Conservation (phyloP, 92 coral and sea anemone genomes). For the Zoanthus sociatus region DNA sequence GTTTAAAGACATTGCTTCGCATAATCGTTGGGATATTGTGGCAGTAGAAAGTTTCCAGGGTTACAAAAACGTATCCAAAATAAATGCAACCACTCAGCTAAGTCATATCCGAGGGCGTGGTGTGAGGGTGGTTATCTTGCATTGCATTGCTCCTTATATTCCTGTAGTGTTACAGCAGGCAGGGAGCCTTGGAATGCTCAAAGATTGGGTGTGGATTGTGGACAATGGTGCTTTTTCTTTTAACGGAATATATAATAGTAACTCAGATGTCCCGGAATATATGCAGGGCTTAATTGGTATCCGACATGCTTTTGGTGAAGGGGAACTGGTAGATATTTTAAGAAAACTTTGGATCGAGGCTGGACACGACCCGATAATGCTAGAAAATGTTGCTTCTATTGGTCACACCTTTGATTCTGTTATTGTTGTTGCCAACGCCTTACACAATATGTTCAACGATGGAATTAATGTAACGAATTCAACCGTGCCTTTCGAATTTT, state of each 20-base stretch:
- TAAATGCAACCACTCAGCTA: conserved; percentile 83
- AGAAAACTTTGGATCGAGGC: conserved; percentile 66
- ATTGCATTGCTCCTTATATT: conserved; percentile 68
- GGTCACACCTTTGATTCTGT: conserved; percentile 91
- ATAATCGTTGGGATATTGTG: conserved; percentile 80
- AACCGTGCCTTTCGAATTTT: conserved; percentile 58
- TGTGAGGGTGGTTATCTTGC: conserved; percentile 74
- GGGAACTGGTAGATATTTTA: conserved; percentile 58
- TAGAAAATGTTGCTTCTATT: conserved; percentile 72
- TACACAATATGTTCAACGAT: conserved; percentile 71
- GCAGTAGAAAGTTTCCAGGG: conserved; percentile 85
- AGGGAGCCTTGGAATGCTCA: conserved; percentile 76
- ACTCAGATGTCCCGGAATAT: conserved; percentile 65
- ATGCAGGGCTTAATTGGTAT: conserved; percentile 83
- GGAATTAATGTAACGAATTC: conserved; percentile 59
- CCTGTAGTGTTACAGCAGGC: conserved; percentile 81
- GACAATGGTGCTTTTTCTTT: conserved; percentile 78
- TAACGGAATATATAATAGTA: conserved; percentile 65
- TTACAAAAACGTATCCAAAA: conserved; percentile 57
- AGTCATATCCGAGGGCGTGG: conserved; percentile 80
- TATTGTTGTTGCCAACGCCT: conserved; percentile 70
- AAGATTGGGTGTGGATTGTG: conserved; percentile 88
- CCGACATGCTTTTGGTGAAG: conserved; percentile 74
- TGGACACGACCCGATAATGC: conserved; percentile 45
- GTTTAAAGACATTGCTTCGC: conserved; percentile 82